Percentiles rank a stretch among this genome's conserved stretches.
Conservation (phyloP, 2,113 vertebrate species). For the Melierax canorus region DNA sequence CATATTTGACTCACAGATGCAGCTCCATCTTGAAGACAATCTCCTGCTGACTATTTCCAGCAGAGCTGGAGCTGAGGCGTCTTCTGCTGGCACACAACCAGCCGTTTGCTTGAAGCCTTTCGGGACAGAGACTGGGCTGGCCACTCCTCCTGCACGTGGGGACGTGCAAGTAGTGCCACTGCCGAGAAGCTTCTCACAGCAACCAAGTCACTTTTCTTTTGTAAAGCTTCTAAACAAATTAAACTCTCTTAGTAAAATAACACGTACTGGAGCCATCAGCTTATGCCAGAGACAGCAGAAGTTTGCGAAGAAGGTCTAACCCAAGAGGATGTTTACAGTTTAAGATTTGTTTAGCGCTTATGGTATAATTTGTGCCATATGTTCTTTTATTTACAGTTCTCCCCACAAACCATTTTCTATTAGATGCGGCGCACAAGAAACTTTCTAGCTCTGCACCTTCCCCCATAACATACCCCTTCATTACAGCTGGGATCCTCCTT, state of each 20-base stretch:
- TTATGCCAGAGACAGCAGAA: slow-evolving; percentile 43
- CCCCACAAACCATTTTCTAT: background rate
- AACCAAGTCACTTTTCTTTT: background rate
- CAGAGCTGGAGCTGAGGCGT: background rate
- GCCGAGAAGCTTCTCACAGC: background rate
- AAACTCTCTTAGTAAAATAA: slow-evolving; percentile 33
- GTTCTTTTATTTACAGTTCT: slow-evolving; percentile 63
- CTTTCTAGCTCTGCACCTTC: background rate
- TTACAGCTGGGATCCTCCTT: slow-evolving; percentile 17
- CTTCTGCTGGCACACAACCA: background rate
- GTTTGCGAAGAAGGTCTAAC: slow-evolving; percentile 31
- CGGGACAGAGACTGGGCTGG: background rate
- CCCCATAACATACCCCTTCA: background rate
- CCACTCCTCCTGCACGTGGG: rapidly evolving
- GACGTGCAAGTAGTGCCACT: background rate
- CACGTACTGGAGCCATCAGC: background rate
- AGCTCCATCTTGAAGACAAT: background rate
- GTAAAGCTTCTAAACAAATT: slow-evolving; percentile 32
- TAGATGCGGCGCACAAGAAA: background rate
- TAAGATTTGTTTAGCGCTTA: slow-evolving; percentile 53
- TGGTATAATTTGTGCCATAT: slow-evolving; percentile 60
- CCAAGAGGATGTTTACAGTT: slow-evolving; percentile 64
- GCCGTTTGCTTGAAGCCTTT: background rate
- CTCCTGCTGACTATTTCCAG: background rate
- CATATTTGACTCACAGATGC: background rate